Conservation (phyloP, 1,140 invertebrate species). For the Microplitis mediator region DNA sequence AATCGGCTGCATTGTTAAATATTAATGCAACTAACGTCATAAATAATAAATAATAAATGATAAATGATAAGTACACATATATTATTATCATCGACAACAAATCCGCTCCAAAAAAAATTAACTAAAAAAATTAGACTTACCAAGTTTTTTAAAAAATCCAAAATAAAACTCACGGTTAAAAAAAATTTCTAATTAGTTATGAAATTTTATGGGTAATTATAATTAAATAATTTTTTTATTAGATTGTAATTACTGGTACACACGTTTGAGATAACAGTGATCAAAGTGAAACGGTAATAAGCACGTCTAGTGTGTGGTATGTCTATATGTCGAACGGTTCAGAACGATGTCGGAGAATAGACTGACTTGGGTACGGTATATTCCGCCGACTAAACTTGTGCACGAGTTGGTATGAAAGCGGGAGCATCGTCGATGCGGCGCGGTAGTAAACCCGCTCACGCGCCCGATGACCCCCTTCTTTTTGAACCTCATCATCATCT, state of each 20-base stretch:
- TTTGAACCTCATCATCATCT: no score
- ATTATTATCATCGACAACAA: no score
- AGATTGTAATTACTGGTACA: neutral
- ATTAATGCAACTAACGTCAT: neutral
- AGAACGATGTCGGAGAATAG: constrained; percentile 19
- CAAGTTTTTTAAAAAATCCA: neutral
- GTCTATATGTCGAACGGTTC: neutral
- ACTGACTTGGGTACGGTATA: constrained; percentile 2
- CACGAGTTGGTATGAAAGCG: constrained; percentile 1
- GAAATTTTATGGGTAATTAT: neutral
- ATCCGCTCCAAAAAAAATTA: neutral
- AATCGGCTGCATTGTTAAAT: neutral
- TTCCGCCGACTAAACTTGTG: neutral
- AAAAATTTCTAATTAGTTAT: neutral
- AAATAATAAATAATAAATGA: neutral
- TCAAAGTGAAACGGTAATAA: neutral
- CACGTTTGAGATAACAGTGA: neutral
- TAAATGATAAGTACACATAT: neutral
- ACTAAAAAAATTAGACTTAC: neutral
- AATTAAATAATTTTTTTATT: neutral
- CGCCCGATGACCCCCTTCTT: constrained; percentile 23
- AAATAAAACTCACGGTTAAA: neutral
- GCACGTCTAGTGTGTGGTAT: neutral
- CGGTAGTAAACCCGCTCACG: constrained; percentile 2
- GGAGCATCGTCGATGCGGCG: constrained; percentile 12